phyloP scores from a whole-genome alignment of 2,113 vertebrate species.

The Percopsis transmontana region DNA sequence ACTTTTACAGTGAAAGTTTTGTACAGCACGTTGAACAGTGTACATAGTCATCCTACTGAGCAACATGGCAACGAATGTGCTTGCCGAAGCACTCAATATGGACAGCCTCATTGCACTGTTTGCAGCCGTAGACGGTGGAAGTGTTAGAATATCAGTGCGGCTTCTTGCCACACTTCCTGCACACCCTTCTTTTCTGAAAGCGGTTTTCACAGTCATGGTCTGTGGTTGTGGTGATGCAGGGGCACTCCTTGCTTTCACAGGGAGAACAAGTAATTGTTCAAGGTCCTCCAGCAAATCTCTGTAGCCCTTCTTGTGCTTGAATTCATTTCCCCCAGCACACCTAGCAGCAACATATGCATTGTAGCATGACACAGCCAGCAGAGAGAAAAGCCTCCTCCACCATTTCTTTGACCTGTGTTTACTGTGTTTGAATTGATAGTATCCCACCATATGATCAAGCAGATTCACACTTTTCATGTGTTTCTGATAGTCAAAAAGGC shows the following conservation, averaged over 20 bases:
- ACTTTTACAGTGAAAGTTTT: too few relatives aligned
- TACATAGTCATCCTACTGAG: background rate
- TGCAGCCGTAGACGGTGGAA: background rate
- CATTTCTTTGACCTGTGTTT: background rate
- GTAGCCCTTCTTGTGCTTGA: background rate
- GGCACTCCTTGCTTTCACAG: conserved; percentile 1
- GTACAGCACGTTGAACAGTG: too few relatives aligned
- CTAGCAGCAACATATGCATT: too few relatives aligned
- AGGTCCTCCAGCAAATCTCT: background rate
- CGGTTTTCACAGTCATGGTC: background rate
- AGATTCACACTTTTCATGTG: background rate
- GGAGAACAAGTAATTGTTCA: background rate
- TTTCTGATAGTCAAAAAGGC: background rate
- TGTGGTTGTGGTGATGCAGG: background rate
- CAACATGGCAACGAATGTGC: background rate
- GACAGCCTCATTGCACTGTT: background rate
- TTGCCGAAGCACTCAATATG: conserved; percentile 6
- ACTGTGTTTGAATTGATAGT: background rate
- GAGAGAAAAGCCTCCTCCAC: background rate
- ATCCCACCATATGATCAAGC: background rate
- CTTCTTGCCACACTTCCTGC: background rate
- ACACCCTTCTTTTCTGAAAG: background rate
- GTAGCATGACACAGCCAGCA: too few relatives aligned
- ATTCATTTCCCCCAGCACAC: too few relatives aligned
- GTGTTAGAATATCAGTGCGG: background rate